Conservation (phyloP, 2,797 vertebrate species). For the Phataginus tetradactyla region DNA sequence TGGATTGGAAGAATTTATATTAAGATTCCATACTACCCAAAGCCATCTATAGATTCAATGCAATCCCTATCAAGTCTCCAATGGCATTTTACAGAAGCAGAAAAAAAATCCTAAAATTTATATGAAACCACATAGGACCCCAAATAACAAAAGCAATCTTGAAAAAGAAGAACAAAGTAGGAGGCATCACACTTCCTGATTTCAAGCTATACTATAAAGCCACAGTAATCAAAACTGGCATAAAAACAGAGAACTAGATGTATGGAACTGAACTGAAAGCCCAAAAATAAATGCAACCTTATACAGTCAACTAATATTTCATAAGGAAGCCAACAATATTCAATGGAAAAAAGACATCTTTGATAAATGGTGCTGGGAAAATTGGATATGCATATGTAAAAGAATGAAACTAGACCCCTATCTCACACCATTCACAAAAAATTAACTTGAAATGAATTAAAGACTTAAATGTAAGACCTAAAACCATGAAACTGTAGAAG, state of each 20-base stretch:
- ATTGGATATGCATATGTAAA: neutral
- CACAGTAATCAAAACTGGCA: neutral
- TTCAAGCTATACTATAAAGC: neutral
- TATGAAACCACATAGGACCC: neutral
- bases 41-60: neutral
- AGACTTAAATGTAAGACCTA: neutral
- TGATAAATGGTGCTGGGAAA: neutral
- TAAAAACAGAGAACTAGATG: neutral
- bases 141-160: neutral
- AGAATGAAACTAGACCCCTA: neutral
- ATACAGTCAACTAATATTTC: neutral
- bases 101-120: neutral
- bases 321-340: neutral
- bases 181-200: neutral
- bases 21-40: neutral
- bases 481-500: neutral
- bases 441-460: neutral
- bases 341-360: neutral
- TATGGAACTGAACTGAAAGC: neutral
- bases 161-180: neutral
- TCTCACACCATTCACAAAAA: neutral
- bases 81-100: neutral
- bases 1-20: neutral
- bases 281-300: neutral
- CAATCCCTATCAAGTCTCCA: neutral